Percentiles rank a stretch among this genome's conserved stretches.
These are phyloP conservation scores for Megaleporinus macrocephalus DNA, from an alignment of 2,113 vertebrate genomes.

Conservation along the genomic window DNA sequence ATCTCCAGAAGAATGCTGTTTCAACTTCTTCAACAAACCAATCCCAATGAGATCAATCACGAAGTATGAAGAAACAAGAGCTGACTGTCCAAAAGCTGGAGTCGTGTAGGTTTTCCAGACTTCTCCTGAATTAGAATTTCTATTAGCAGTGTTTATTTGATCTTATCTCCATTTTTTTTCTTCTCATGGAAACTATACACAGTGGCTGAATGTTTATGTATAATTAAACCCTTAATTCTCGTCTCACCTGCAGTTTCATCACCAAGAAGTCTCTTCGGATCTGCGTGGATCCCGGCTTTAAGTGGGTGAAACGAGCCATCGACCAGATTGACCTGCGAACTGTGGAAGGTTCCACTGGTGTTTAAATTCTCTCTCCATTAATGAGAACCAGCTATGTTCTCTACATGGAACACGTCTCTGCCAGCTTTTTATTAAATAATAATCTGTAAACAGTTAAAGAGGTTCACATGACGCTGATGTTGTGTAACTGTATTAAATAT, in stretches of 20 bases:
- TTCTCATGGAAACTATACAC: too few species aligned
- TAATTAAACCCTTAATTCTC: not conserved
- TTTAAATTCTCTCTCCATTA: not conserved
- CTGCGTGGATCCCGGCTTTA: not conserved
- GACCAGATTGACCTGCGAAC: not conserved
- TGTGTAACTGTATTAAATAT: too few species aligned
- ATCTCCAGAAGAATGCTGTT: constrained; percentile 63
- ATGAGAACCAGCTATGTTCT: not conserved
- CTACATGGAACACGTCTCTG: not conserved
- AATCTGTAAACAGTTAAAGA: too few species aligned
- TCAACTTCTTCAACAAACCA: not conserved
- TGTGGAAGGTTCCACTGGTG: not conserved
- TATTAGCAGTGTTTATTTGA: too few species aligned
- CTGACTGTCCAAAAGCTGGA: too few species aligned
- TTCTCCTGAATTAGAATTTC: too few species aligned
- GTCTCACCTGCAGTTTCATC: not conserved
- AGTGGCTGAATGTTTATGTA: not conserved
- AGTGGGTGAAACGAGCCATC: constrained; percentile 14
- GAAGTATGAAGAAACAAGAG: too few species aligned
- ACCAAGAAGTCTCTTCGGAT: not conserved
- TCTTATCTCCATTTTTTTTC: too few species aligned
- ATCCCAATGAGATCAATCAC: too few species aligned
- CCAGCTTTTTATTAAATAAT: not conserved
- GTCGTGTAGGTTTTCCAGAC: too few species aligned
- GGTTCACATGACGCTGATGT: too few species aligned